Evolutionary conservation across 2,888 invertebrate genomes (phyloP).

Genomic region (Hyalella azteca): DNA sequence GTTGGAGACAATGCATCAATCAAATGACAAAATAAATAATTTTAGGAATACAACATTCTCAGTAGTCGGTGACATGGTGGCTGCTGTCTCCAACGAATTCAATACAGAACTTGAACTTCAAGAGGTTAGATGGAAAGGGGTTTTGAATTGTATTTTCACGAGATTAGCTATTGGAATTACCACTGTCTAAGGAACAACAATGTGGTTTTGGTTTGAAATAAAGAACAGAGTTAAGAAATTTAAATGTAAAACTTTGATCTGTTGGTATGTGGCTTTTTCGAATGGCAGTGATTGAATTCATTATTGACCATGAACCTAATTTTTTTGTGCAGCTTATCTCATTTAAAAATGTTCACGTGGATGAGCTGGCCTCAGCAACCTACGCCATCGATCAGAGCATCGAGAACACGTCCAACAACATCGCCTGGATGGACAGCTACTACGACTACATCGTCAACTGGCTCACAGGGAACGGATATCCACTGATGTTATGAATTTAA

Average conservation of each 20-base stretch:
- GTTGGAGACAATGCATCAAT: too few species aligned
- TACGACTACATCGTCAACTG: constrained; percentile 38
- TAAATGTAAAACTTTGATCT: too few species aligned
- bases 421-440: constrained; percentile 33
- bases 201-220: too few species aligned
- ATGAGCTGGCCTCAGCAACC: not conserved
- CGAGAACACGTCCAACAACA: constrained; percentile 26
- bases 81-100: not conserved
- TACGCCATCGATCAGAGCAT: constrained; percentile 5
- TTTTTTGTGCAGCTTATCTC: not conserved
- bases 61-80: not conserved
- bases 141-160: too few species aligned
- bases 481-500: too few species aligned
- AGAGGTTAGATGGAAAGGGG: constrained; percentile 5
- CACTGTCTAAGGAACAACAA: too few species aligned
- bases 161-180: too few species aligned
- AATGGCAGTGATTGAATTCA: not conserved
- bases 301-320: not conserved
- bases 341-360: constrained; percentile 13
- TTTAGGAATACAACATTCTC: not conserved
- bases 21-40: too few species aligned
- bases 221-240: too few species aligned
- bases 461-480: constrained; percentile 29
- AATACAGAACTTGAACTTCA: constrained; percentile 36
- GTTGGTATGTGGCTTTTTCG: not conserved